Evolutionary conservation across 2,797 vertebrate species (phyloP), one percentile per base, ranked within the genome.

Genomic region (Myioborus miniatus): DNA sequence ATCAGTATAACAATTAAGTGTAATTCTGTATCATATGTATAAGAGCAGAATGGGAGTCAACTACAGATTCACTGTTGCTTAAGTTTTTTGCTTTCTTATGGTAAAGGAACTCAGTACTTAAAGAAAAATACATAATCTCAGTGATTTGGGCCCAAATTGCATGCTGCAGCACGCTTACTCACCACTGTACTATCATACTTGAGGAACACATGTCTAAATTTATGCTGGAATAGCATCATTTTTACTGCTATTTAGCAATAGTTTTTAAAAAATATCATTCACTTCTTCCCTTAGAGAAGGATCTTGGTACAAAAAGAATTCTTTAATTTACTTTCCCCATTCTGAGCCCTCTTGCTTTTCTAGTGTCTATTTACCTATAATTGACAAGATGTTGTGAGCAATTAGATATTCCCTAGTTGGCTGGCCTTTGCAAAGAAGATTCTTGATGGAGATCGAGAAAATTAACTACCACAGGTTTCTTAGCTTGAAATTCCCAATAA

Each of bases 401-500:
- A 90, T 81, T 91, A 92, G 29, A 3, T 87, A 80, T 72, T 92
- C 63, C 26, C 15, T 43, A 75, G 11, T 30, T 94, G 68, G 27
- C 27, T 90, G 62, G 50, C 18, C 65, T 96, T 95, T 94, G 41
- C 10, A 77, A 91, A 92, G 37, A 76, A 94, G 13, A 83, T 79
- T 43, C 58, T 95, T 94, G 30, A 91, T 85, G 37, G 21, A 55
- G 93, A 83, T 84, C 36, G 83, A 83, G 62, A 88, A 84, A 83
- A 30, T 94, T 43, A 95, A 95, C 69, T 56, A 74, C 27, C 3
- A 0, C 11, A 43, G 14, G 10, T 65, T 95, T 95, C 70, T 93
- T 90, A 86, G 29, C 18, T 86, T 96, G 68, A 69, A 94, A 95
- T 89, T 94, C 26, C 10, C 92, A 53, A 70, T 91, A 92, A 97